Conservation (phyloP, 1,140 invertebrate genomes). For the Drosophila lacertosa region DNA sequence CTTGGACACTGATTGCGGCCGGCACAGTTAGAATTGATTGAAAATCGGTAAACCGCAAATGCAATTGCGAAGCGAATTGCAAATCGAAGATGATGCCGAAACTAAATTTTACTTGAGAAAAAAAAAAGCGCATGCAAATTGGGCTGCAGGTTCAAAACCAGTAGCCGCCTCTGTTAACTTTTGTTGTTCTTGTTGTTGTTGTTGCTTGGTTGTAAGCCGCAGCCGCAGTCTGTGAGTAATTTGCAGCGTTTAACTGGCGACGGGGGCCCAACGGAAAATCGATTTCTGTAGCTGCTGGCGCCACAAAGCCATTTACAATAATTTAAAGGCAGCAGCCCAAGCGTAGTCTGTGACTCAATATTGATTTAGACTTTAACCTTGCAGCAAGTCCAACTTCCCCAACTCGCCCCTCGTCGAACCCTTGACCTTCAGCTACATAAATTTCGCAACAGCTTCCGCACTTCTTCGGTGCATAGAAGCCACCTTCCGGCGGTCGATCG, state of each 20-base stretch:
- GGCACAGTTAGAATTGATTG: conserved; percentile 80
- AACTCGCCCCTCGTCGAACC: too few species aligned
- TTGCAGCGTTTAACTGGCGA: conserved; percentile 76
- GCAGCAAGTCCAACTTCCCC: too few species aligned
- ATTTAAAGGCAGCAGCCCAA: conserved; percentile 60
- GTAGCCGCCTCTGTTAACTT: conserved; percentile 28
- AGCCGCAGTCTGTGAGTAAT: conserved; percentile 51
- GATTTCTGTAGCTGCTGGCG: conserved; percentile 73
- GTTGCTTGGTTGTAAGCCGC: conserved; percentile 1
- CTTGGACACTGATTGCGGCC: conserved; percentile 53
- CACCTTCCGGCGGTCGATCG: conserved; percentile 23
- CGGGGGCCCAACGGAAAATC: conserved; percentile 74
- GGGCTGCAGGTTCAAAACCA: conserved; percentile 55
- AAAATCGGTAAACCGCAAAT: conserved; percentile 73
- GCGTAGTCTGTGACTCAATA: conserved; percentile 34
- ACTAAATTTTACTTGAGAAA: conserved; percentile 31
- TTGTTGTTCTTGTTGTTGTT: background rate
- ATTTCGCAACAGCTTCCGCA: conserved; percentile 31
- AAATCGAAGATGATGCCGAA: conserved; percentile 55
- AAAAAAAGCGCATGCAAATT: conserved; percentile 80
- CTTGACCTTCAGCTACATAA: conserved; percentile 28
- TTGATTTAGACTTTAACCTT: conserved; percentile 44
- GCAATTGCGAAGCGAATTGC: conserved; percentile 76
- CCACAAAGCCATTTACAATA: conserved; percentile 73
- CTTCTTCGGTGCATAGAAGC: background rate